Percentiles rank a stretch among this genome's conserved stretches.
Evolutionary conservation across 2,113 vertebrate genomes (phyloP).

Genomic region (Anseranas semipalmata): DNA sequence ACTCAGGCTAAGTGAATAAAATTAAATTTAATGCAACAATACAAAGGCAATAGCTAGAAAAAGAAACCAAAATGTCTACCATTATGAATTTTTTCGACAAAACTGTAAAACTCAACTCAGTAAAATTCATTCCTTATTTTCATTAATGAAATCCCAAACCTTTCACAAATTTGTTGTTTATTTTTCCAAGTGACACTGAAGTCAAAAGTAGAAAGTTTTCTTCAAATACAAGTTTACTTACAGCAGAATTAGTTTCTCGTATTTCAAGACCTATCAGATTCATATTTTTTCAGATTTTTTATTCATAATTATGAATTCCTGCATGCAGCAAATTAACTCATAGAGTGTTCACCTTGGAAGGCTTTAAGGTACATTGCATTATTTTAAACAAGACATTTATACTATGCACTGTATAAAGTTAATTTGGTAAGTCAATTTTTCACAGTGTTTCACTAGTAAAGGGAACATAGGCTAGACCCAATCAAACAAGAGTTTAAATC

Average conservation of each 20-base stretch:
- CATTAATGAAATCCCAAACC: background rate
- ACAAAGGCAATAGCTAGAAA: constrained; percentile 15
- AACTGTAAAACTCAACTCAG: background rate
- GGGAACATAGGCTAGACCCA: background rate
- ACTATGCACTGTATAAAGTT: fast-evolving
- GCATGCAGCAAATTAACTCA: background rate
- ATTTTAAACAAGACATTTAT: background rate
- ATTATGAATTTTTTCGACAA: background rate
- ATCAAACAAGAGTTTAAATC: background rate
- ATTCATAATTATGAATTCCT: background rate
- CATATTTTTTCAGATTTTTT: no score
- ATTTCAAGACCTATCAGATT: background rate
- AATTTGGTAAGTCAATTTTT: background rate
- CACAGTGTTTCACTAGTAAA: background rate
- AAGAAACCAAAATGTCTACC: background rate
- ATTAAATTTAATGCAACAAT: constrained; percentile 51
- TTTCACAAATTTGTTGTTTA: background rate
- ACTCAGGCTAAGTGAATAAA: constrained; percentile 57
- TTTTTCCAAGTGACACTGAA: background rate
- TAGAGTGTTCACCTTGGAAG: background rate
- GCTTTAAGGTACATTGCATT: background rate
- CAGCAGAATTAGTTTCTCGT: background rate
- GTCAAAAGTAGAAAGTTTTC: background rate
- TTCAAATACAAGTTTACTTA: background rate
- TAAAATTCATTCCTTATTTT: background rate